Evolutionary conservation across 2,888 invertebrate species (phyloP).

Genomic region (Tetrapedia diversipes): DNA sequence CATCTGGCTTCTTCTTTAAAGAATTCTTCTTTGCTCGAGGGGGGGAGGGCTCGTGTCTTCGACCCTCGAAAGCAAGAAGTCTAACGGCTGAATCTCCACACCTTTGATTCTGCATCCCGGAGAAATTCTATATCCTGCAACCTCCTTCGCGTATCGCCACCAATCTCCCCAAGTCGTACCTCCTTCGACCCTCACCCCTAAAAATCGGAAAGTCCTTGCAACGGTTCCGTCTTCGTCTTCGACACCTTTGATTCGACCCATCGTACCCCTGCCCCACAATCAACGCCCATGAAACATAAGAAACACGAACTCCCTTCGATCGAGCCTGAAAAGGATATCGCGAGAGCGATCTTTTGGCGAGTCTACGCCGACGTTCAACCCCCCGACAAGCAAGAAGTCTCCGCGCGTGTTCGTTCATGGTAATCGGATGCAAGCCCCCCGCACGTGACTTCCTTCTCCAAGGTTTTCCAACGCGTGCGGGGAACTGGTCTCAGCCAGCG

Average conservation of each 20-base stretch:
- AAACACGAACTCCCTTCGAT: constrained; percentile 21
- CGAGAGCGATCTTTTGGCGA: constrained; percentile 22
- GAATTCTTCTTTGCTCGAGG: no score
- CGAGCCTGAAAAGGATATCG: constrained; percentile 18
- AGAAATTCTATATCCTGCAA: background rate
- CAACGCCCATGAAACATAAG: constrained; percentile 40
- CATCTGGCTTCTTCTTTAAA: background rate
- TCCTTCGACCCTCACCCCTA: background rate
- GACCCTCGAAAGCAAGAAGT: no score
- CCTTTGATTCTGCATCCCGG: background rate
- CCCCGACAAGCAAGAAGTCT: constrained; percentile 66
- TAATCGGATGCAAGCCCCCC: constrained; percentile 68
- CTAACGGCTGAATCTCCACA: no score
- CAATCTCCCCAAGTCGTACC: background rate
- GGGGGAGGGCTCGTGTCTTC: no score
- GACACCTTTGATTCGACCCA: constrained; percentile 22
- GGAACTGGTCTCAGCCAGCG: constrained; percentile 12
- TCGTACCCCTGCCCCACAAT: constrained; percentile 14
- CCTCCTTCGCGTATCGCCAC: background rate
- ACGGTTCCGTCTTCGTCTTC: constrained; percentile 5
- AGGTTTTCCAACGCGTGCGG: constrained; percentile 64
- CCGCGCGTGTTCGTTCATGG: constrained; percentile 49
- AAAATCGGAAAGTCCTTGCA: background rate
- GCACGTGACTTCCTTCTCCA: constrained; percentile 59
- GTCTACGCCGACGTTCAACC: constrained; percentile 6